Evolutionary conservation across 2,113 vertebrate species (phyloP), one percentile per base, ranked within the genome.

Genomic region (Pyrgilauda ruficollis): DNA sequence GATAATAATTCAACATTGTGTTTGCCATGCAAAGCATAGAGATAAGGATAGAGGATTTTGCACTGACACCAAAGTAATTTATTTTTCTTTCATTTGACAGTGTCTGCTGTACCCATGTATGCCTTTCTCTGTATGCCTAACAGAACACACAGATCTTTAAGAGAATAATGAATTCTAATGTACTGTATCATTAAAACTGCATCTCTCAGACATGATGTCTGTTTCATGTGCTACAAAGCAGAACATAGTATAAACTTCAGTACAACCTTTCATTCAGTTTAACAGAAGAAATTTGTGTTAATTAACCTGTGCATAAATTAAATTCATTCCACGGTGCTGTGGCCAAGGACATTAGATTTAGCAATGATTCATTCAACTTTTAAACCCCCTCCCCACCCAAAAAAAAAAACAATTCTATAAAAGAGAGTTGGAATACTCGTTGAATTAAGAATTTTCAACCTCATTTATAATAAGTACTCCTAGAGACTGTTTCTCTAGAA

Each of bases 121-220:
- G 10, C 23, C 43, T 70, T 80, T 89, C 83, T 93, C 17, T 80
- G 37, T 66, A 53, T 76, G 70, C 53, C 47, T 68, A 83, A 78
- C n/a, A 77, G 21, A 87, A 44, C 23, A 73, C 53, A 73, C 26
- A 73, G 47, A 46, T 88, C 15, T 89, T 80, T 80, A 87, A 90
- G 59, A 92, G 59, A 94, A 86, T 83, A 80, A 92, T 74, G 89
- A 90, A 87, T 93, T 95, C 55, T 81, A 89, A 93, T 67, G n/a
- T 43, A 74, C 14, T 80, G 10, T 50, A 52, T 86, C 73, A 89
- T 80, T 95, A 88, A 93, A 96, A 80, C 15, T 73, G 58, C 31
- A 58, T 85, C 55, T 89, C 56, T 77, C 55, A 89, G 72, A 67
- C 44, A 53, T 12, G 50, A 53, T 33, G 30, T 80, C 63, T 90